Percentiles rank a stretch among this genome's conserved stretches.
phyloP scores from a whole-genome alignment of 2,113 vertebrate species.

The Alligator mississippiensis region DNA sequence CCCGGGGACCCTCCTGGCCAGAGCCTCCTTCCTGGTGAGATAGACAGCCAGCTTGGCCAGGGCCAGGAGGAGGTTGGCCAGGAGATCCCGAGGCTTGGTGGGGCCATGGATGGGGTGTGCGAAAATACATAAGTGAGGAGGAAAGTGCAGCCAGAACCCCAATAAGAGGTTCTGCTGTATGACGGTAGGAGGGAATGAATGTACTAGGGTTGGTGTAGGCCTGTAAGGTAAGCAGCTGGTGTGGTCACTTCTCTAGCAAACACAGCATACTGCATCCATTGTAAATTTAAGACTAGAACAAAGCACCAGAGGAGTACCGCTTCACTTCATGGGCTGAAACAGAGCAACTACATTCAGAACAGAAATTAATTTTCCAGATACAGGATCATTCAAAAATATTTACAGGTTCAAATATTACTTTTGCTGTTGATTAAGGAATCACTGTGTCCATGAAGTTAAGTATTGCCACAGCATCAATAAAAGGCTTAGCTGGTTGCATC shows the following conservation, averaged over 20 bases:
- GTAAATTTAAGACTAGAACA: rapidly evolving
- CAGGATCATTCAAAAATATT: background rate
- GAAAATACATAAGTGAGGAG: no score
- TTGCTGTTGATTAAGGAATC: background rate
- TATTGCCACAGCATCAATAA: background rate
- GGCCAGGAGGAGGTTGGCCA: no score
- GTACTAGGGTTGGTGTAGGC: no score
- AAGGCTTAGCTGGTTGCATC: background rate
- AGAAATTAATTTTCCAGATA: background rate
- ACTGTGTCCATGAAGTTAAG: background rate
- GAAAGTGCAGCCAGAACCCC: no score
- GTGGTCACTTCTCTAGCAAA: background rate
- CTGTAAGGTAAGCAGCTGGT: background rate
- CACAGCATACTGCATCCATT: background rate
- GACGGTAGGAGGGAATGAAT: no score
- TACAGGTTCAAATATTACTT: background rate
- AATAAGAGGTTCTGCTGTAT: no score
- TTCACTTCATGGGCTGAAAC: background rate
- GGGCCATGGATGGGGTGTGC: no score
- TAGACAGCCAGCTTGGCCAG: no score
- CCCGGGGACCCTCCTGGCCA: no score
- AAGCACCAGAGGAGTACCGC: rapidly evolving
- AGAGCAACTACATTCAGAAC: background rate
- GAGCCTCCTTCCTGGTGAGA: no score
- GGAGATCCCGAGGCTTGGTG: no score